Conservation (phyloP, 53 echinoderm and acorn worm genomes). For the Actinopyga echinites region DNA sequence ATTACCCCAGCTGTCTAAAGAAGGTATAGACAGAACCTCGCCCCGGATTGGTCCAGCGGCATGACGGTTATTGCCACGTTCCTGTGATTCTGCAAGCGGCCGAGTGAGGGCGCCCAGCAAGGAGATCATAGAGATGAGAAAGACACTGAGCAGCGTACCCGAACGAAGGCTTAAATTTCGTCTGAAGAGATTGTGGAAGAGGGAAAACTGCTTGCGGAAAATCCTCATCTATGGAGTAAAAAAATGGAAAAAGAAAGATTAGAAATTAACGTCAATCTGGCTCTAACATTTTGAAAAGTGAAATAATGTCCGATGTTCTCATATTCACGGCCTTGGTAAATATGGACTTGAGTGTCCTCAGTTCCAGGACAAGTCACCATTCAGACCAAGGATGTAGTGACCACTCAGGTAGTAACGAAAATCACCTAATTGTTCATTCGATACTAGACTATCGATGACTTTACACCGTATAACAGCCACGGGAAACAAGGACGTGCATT, state of each 20-base stretch:
- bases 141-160: constrained; percentile 29
- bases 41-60: constrained; percentile 24
- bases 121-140: constrained; percentile 42
- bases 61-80: not conserved
- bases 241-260: not conserved
- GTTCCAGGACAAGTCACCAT: too few relatives aligned
- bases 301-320: too few relatives aligned
- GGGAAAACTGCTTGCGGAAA: constrained; percentile 37
- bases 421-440: too few relatives aligned
- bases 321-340: too few relatives aligned
- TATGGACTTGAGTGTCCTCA: too few relatives aligned
- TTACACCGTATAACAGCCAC: too few relatives aligned
- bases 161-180: constrained; percentile 29
- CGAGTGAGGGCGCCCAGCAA: constrained; percentile 43
- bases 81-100: constrained; percentile 12
- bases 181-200: constrained; percentile 17
- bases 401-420: too few relatives aligned
- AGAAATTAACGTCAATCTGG: not conserved
- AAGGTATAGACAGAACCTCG: constrained; percentile 4
- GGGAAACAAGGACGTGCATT: too few relatives aligned
- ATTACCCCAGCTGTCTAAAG: not conserved
- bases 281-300: too few relatives aligned
- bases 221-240: constrained; percentile 32
- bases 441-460: too few relatives aligned
- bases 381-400: too few relatives aligned